phyloP scores from a whole-genome alignment of 2,113 vertebrate species.

The Oncorhynchus nerka region DNA sequence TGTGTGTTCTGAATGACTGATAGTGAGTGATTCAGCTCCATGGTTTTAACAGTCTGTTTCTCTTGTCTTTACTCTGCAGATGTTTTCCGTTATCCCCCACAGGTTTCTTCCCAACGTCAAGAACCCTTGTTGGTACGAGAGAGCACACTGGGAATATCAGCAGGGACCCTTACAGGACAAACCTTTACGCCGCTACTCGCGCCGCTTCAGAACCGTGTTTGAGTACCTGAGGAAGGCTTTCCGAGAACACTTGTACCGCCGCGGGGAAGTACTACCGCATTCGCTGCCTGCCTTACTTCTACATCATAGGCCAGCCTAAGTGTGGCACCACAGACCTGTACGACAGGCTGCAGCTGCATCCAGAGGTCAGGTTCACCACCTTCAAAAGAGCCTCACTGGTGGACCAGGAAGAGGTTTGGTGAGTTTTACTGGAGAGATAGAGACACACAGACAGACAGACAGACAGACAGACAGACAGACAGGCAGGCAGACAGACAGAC shows the following conservation, averaged over 20 bases:
- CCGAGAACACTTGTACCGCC: conserved; percentile 81
- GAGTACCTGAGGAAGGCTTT: conserved; percentile 86
- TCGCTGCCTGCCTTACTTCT: conserved; percentile 93
- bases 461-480: not conserved
- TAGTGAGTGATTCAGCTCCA: too few relatives aligned
- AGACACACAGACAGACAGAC: not conserved
- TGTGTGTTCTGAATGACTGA: not conserved
- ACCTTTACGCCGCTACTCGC: conserved; percentile 88
- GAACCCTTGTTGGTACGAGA: conserved; percentile 95
- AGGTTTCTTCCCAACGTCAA: conserved; percentile 85
- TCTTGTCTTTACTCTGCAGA: conserved; percentile 71
- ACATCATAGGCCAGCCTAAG: conserved; percentile 97
- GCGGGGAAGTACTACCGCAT: conserved; percentile 79
- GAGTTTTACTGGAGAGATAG: conserved; percentile 29
- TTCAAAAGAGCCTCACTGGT: conserved; percentile 98
- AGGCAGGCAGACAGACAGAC: accelerated
- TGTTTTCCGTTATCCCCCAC: conserved; percentile 89
- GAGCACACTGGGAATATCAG: conserved; percentile 81
- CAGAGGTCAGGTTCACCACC: conserved; percentile 87
- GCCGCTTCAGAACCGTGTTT: conserved; percentile 84
- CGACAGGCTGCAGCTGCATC: conserved; percentile 87
- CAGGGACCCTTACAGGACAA: conserved; percentile 84
- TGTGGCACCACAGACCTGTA: conserved; percentile 96
- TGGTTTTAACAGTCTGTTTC: conserved; percentile 11
- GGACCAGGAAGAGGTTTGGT: conserved; percentile 97